These are phyloP conservation scores for Tragelaphus scriptus DNA, from an alignment of 2,113 vertebrate species.

Conservation along the genomic window DNA sequence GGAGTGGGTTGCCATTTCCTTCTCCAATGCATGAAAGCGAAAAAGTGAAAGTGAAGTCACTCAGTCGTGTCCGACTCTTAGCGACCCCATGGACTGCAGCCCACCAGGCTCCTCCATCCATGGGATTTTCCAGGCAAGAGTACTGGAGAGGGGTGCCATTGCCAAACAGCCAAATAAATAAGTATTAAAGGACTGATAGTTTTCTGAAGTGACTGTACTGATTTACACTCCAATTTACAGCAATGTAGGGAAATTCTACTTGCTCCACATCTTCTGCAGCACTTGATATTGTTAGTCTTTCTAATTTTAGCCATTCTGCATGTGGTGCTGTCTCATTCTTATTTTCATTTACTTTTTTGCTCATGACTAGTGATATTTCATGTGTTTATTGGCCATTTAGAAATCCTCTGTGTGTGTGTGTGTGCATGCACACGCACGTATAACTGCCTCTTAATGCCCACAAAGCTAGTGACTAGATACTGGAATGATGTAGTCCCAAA, in stretches of 20 bases:
- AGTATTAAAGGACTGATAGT: neutral
- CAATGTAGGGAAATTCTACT: neutral
- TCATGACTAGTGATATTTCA: neutral
- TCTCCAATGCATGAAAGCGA: too few species aligned
- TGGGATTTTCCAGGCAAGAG: too few species aligned
- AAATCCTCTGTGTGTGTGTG: neutral
- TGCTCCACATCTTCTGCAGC: neutral
- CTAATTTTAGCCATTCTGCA: neutral
- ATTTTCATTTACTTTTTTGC: neutral
- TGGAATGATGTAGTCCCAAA: neutral
- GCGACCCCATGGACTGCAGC: too few species aligned
- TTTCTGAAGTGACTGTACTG: neutral
- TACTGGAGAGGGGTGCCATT: too few species aligned
- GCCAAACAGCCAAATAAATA: neutral
- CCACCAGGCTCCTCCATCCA: too few species aligned
- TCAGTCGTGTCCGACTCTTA: too few species aligned
- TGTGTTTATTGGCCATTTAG: neutral
- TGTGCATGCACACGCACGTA: rapidly evolving
- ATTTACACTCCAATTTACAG: neutral
- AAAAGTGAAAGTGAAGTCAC: too few species aligned
- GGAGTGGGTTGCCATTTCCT: too few species aligned
- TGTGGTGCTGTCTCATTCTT: too few species aligned
- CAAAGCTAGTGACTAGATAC: neutral
- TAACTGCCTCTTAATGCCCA: neutral
- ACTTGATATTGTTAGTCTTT: neutral